Conservation (phyloP, 2,888 invertebrate genomes). For the Apodemia mormo region DNA sequence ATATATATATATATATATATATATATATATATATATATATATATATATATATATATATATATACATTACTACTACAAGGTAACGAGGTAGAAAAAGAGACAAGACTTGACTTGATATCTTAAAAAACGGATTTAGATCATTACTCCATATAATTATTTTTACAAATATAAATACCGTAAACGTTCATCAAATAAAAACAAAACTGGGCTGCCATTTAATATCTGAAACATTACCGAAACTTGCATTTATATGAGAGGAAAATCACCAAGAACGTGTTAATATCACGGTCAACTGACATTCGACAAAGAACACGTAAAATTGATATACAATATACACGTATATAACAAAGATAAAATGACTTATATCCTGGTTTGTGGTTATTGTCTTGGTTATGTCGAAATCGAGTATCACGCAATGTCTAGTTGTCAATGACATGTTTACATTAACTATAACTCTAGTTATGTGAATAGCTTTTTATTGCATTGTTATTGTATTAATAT, state of each 20-base stretch:
- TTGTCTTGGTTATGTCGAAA: slow-evolving; percentile 2
- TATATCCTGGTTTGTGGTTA: slow-evolving; percentile 14
- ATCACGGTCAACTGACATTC: slow-evolving; percentile 26
- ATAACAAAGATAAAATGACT: neutral
- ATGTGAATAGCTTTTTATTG: neutral
- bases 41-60: too few species aligned
- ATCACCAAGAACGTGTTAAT: slow-evolving; percentile 20
- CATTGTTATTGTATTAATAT: neutral
- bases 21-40: too few species aligned
- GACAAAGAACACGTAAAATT: slow-evolving; percentile 19
- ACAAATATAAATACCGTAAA: accelerated
- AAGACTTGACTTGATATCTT: too few species aligned
- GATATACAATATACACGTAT: slow-evolving; percentile 17
- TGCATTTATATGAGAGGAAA: neutral
- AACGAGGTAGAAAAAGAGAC: too few species aligned
- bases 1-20: too few species aligned
- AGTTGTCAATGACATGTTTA: neutral
- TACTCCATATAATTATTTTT: too few species aligned
- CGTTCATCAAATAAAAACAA: neutral
- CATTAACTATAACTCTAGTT: neutral
- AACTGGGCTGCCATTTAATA: too few species aligned
- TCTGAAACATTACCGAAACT: neutral
- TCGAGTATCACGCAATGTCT: neutral
- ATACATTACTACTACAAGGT: too few species aligned
- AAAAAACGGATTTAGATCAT: too few species aligned